Percentiles rank a stretch among this genome's conserved stretches.
Conservation (phyloP, 2,113 vertebrate species). For the Philantomba maxwellii region DNA sequence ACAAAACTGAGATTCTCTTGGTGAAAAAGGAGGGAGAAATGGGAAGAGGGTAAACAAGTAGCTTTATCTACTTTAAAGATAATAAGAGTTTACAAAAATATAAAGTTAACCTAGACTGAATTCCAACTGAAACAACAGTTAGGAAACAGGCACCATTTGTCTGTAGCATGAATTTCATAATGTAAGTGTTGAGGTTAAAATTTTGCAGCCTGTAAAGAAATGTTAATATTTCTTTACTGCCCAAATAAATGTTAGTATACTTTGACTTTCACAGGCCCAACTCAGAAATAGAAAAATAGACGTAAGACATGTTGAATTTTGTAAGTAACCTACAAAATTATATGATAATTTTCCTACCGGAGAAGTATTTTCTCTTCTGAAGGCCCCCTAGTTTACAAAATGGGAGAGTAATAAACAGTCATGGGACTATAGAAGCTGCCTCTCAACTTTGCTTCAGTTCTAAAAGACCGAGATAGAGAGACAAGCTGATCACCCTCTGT, state of each 20-base stretch:
- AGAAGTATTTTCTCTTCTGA: background rate
- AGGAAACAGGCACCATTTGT: background rate
- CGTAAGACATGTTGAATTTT: background rate
- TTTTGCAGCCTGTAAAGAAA: background rate
- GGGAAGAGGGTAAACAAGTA: background rate
- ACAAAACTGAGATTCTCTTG: background rate
- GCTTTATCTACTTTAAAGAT: background rate
- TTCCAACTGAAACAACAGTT: background rate
- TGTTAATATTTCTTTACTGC: background rate
- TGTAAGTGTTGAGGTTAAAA: background rate
- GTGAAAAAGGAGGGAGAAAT: background rate
- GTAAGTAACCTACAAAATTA: background rate
- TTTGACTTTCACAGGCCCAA: background rate
- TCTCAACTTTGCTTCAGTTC: background rate
- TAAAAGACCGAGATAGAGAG: background rate
- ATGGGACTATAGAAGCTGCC: background rate
- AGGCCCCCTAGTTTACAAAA: background rate
- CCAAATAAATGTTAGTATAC: background rate
- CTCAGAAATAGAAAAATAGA: background rate
- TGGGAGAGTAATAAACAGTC: background rate
- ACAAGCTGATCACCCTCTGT: background rate
- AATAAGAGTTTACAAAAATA: background rate
- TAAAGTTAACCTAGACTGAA: background rate
- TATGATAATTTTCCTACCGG: background rate
- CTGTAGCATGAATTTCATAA: background rate